Evolutionary conservation across 2,888 invertebrate genomes (phyloP).

Genomic region (Malachius bipustulatus): DNA sequence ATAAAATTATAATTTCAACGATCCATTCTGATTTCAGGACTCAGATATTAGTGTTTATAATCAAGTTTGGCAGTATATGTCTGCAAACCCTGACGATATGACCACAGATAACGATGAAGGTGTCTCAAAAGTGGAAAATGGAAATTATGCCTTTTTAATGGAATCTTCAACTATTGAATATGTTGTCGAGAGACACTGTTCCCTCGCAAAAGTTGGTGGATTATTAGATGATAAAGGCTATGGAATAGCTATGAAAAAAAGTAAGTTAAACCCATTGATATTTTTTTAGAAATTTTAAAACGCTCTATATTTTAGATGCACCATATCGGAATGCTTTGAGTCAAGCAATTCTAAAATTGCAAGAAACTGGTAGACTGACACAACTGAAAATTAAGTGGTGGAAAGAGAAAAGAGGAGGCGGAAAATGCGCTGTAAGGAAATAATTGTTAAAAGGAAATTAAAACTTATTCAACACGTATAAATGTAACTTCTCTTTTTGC

Average conservation of each 20-base stretch:
- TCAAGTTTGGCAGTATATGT: slow-evolving; percentile 73
- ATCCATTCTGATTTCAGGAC: slow-evolving; percentile 55
- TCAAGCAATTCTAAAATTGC: slow-evolving; percentile 69
- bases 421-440: slow-evolving; percentile 57
- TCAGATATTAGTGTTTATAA: slow-evolving; percentile 66
- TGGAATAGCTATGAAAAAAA: slow-evolving; percentile 74
- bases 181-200: slow-evolving; percentile 63
- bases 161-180: slow-evolving; percentile 86
- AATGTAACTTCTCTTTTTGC: too few species aligned
- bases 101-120: slow-evolving; percentile 53
- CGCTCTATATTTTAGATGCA: slow-evolving; percentile 45
- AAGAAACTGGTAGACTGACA: slow-evolving; percentile 69
- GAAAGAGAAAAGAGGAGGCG: slow-evolving; percentile 70
- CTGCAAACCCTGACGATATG: slow-evolving; percentile 47
- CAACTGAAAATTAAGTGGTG: slow-evolving; percentile 81
- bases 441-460: too few species aligned
- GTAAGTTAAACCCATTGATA: slow-evolving; percentile 36
- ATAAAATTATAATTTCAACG: too few species aligned
- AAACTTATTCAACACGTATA: too few species aligned
- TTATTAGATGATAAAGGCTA: slow-evolving; percentile 74
- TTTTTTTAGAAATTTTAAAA: too few species aligned
- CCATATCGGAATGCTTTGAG: slow-evolving; percentile 65
- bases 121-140: slow-evolving; percentile 38
- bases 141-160: slow-evolving; percentile 74
- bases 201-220: slow-evolving; percentile 60